Evolutionary conservation across 1,140 invertebrate species (phyloP), one percentile per base, ranked within the genome.

Genomic region (Dreissena rostriformis): DNA sequence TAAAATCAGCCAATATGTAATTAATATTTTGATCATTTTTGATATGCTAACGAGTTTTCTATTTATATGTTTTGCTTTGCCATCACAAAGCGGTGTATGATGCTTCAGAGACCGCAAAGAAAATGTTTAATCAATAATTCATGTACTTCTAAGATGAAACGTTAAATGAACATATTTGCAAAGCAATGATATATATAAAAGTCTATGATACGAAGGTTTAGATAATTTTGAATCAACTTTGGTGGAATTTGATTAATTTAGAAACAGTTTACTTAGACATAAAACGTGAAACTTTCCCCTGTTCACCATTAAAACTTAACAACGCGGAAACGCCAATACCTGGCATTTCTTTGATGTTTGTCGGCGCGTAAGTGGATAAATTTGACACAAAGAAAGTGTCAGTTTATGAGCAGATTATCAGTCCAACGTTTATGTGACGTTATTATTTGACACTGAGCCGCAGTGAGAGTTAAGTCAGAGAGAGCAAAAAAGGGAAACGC

Each of bases 161-260:
- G 29, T 29, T 71, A 71, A 71, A 71, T 71, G 6, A 71, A 71
- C 49, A 71, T 71, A 49, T 71, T 71, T 71, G 68, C 26, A 39
- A 49, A 10, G 26, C 17, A 49, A 28, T 71, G 49, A 71, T 39
- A 71, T 29, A 5, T 49, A 71, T 71, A 71, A 71, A 28, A 61
- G 57, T 61, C 68, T 49, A 71, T 19, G 49, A 71, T 71, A 28
- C 49, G 22, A 39, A 22, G 14, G 39, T 49, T 49, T 22, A 28
- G 26, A 11, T 49, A 51, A 26, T 39, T 17, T 15, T 39, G 68
- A 71, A 29, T 71, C 29, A 51, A 71, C 49, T 14, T 17, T 10
- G 26, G 68, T 15, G 29, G n/a, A 71, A 71, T 39, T 71, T 29
- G 68, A 71, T 71, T 71, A 71, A 28, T 49, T 71, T 71, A 39